A percentile compares a stretch with the other conserved stretches of the same genome.
These are phyloP conservation scores for Cantharis flavilabris DNA, from an alignment of 2,888 invertebrate species.

Conservation along the genomic window DNA sequence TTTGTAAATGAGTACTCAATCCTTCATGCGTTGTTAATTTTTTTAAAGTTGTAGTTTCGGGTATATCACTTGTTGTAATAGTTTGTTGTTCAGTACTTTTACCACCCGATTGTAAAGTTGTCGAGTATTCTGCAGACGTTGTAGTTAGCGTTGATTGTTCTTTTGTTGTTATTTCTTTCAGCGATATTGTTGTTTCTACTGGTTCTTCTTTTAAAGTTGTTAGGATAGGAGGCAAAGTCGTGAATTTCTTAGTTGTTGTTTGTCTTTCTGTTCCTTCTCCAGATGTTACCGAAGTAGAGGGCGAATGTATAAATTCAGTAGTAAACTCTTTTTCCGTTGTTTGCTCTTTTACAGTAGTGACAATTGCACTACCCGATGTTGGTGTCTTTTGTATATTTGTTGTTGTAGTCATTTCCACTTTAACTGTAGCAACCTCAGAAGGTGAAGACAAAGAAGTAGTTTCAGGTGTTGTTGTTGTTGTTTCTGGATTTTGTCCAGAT, in stretches of 20 bases:
- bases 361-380: background rate
- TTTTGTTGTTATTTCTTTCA: background rate
- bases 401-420: background rate
- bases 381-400: background rate
- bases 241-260: background rate
- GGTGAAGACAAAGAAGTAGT: background rate
- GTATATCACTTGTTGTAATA: background rate
- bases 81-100: background rate
- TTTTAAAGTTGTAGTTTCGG: background rate
- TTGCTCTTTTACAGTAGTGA: background rate
- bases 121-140: background rate
- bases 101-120: background rate
- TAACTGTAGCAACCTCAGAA: background rate
- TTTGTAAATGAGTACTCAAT: background rate
- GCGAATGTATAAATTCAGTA: background rate
- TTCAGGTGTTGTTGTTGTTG: background rate
- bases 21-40: background rate
- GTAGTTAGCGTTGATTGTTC: background rate
- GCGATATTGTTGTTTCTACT: background rate
- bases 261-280: background rate
- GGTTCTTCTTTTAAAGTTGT: background rate
- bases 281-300: background rate
- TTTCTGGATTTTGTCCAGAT: background rate
- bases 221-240: background rate
- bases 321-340: background rate